Evolutionary conservation across 1,140 invertebrate genomes (phyloP), one percentile per base, ranked within the genome.

Genomic region (Elysia chlorotica): DNA sequence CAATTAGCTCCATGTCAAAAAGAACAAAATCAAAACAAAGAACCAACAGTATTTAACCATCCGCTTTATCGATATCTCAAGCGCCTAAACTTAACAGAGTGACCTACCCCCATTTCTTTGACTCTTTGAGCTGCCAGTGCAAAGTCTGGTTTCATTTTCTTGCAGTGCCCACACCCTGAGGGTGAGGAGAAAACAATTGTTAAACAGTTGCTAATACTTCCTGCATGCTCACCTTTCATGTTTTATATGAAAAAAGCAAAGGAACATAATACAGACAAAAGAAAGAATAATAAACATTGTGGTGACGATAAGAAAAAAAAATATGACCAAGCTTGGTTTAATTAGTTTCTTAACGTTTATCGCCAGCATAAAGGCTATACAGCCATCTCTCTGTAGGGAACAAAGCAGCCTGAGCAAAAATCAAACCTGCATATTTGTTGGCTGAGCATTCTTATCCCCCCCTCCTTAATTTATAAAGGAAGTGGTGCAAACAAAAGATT

Each of bases 101-200:
- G n/a, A 78, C 79, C 81, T 76, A 85, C 84, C 63, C 78, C 74
- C 78, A 81, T 61, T n/a, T 74, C 66, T 57, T 83, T 78, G 19
- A 87, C 81, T 81, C 83, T 68, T 14, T 71, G 72, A 54, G 85
- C 86, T 38, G 86, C 87, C 65, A 84, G 79, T 25, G 78, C 84
- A 78, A 85, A 88, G 91, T 81, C 85, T 68, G 86, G 85, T 66
- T 87, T 88, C 86, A 88, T 87, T 53, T 78, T 76, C 76, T 86
- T 86, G 75, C 87, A 88, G 74, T 88, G 86, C 81, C 93, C 93
- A 86, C 87, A 88, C 86, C 85, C 86, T 87, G 76, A 5, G 37
- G 17, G 30, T 36, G 21, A 36, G 30, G 31, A 74, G 74, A 70
- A 36, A 71, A 61, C 30, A 31, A 53, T 25, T 6, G 41, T 66